Base-by-base conservation (phyloP, 2,888 invertebrate species). In the Ennomos quercinarius region DNA sequence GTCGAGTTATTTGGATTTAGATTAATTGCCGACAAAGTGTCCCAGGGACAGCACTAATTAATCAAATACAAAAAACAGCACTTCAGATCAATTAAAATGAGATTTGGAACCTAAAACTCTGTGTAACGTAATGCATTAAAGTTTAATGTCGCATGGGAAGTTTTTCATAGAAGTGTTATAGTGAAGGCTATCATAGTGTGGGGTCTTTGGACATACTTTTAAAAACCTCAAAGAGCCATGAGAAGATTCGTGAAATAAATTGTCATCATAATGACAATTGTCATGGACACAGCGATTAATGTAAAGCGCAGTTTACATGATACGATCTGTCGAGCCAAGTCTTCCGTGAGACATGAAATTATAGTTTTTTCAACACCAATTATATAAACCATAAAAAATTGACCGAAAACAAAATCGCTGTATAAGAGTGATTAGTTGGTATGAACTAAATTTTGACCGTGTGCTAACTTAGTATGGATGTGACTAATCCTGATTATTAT, bases 11-110 rank as follows among this genome's bases (percentile, higher is more conserved):
- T 81, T 75, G 76, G 79, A 81, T 78, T 77, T 80, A 84, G 85
- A 89, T 89, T 87, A 87, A 89, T 89, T 80, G 82, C 80, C 78
- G 72, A 79, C 83, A 84, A 87, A 86, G 81, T 84, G 86, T 86
- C 84, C 78, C 74, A 77, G 76, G 80, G 87, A 88, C 88, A 88
- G 78, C 83, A 81, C 84, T 88, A 89, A 91, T 91, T 89, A 89
- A 89, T 91, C 89, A 65, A 27, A 58, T 56, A 41, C 45, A 45
- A 61, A 87, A 80, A 73, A 75, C 78, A 81, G 80, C 81, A 80
- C 81, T 81, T 81, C 76, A 80, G 82, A 84, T 84, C 85, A 87
- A 89, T 90, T 87, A 87, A 83, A 76, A 74, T 74, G 66, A 68
- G 70, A 13, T 43, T 39, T 40, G 41, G 41, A 53, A 42, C 11